Evolutionary conservation across 2,888 invertebrate species (phyloP).

Genomic region (Bombylius major): DNA sequence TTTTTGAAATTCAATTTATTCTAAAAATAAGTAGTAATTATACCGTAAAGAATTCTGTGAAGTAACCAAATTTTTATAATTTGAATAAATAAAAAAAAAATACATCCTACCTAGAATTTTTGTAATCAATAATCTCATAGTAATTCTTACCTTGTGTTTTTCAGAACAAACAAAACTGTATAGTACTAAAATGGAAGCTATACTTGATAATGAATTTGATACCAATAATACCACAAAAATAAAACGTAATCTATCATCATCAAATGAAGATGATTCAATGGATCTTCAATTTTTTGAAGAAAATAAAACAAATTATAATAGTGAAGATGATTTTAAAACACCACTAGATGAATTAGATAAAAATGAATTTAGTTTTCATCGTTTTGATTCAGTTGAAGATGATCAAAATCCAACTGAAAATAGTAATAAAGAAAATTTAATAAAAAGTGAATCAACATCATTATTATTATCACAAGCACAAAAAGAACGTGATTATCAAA

Average conservation of each 20-base stretch:
- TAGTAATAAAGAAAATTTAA: not conserved
- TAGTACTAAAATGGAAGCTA: slow-evolving; percentile 1
- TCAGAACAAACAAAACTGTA: too few species aligned
- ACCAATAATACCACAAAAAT: slow-evolving; percentile 1
- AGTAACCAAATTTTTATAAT: too few species aligned
- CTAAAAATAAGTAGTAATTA: too few species aligned
- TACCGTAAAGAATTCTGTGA: too few species aligned
- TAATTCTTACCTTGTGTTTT: too few species aligned
- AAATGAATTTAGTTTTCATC: not conserved
- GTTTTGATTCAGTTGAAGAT: not conserved
- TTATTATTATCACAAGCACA: not conserved
- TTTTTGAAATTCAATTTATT: too few species aligned
- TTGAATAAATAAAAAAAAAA: too few species aligned
- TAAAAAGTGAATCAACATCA: too few species aligned
- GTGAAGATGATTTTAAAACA: not conserved
- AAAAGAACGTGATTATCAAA: slow-evolving; percentile 6
- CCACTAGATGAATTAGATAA: not conserved
- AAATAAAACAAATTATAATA: not conserved
- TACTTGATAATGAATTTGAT: slow-evolving; percentile 7
- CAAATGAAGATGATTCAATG: slow-evolving; percentile 11
- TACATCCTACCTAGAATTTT: too few species aligned
- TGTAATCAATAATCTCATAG: too few species aligned
- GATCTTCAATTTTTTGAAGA: slow-evolving; percentile 12
- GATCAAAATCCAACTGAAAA: not conserved
- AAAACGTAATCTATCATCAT: slow-evolving; percentile 7